These are phyloP conservation scores for Nyctalus aviator DNA, from an alignment of 2,797 vertebrate species.

Conservation along the genomic window DNA sequence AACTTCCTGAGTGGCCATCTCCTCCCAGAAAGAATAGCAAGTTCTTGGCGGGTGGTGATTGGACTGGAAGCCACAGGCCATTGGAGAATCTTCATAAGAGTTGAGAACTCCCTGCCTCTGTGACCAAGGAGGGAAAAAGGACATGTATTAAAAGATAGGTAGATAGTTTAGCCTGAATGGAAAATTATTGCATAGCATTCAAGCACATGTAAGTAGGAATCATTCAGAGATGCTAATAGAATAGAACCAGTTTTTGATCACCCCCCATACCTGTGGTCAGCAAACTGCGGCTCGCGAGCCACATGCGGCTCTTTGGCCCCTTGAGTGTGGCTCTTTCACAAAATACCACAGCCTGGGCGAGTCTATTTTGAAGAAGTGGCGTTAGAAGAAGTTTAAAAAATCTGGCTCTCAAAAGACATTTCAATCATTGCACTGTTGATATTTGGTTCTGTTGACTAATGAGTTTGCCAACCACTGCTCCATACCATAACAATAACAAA, in stretches of 20 bases:
- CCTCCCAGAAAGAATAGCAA: slow-evolving; percentile 89
- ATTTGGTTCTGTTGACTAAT: no score
- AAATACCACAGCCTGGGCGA: no score
- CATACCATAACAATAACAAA: neutral
- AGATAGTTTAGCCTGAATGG: neutral
- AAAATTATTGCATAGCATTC: neutral
- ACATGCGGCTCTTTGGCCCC: no score
- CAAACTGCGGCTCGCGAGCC: no score
- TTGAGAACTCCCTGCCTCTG: slow-evolving; percentile 90
- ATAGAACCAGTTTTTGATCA: neutral
- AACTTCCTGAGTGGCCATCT: slow-evolving; percentile 95
- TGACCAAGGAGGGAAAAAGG: neutral
- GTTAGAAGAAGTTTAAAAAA: no score
- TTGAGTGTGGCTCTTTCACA: no score
- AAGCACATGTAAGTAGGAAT: neutral
- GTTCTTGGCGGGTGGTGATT: slow-evolving; percentile 90
- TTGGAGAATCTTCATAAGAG: slow-evolving; percentile 89
- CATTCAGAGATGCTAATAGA: neutral
- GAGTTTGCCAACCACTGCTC: no score
- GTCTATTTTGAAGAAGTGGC: no score
- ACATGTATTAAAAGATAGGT: slow-evolving; percentile 3
- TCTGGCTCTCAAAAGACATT: no score
- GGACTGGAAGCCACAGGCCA: slow-evolving; percentile 89
- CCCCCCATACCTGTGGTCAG: rapidly evolving
- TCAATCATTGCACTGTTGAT: no score